Evolutionary conservation across 2,888 invertebrate genomes (phyloP).

Genomic region (Calameuta idolon): DNA sequence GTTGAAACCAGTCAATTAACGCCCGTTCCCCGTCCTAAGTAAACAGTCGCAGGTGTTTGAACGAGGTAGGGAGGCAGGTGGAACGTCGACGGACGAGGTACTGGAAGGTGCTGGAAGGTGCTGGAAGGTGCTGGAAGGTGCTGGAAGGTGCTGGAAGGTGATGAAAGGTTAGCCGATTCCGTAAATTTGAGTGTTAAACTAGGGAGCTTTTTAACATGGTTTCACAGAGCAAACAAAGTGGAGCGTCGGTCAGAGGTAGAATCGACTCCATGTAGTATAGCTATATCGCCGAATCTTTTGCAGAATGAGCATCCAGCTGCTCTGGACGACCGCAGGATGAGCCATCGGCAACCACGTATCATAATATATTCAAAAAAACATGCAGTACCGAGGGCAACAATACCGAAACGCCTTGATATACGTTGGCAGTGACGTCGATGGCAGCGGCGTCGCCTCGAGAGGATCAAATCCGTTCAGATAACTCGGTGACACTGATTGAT

Average conservation of each 20-base stretch:
- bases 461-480: constrained; percentile 2
- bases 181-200: background rate
- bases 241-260: background rate
- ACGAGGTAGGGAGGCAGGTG: constrained; percentile 35
- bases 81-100: constrained; percentile 14
- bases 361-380: background rate
- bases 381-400: background rate
- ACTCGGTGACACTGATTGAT: constrained; percentile 5
- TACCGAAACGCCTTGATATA: background rate
- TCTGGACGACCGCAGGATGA: constrained; percentile 3
- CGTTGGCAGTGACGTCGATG: too few species aligned
- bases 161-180: background rate
- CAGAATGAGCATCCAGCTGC: too few species aligned
- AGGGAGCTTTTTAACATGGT: background rate
- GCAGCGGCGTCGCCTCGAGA: background rate
- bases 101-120: background rate
- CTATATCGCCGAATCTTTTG: too few species aligned
- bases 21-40: constrained; percentile 51
- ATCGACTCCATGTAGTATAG: too few species aligned
- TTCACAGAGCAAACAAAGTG: background rate
- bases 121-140: background rate
- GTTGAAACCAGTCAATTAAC: constrained; percentile 61
- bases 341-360: background rate
- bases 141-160: background rate
- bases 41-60: constrained; percentile 62